phyloP scores from a whole-genome alignment of 2,888 invertebrate species.

The Digitonthophagus gazella region DNA sequence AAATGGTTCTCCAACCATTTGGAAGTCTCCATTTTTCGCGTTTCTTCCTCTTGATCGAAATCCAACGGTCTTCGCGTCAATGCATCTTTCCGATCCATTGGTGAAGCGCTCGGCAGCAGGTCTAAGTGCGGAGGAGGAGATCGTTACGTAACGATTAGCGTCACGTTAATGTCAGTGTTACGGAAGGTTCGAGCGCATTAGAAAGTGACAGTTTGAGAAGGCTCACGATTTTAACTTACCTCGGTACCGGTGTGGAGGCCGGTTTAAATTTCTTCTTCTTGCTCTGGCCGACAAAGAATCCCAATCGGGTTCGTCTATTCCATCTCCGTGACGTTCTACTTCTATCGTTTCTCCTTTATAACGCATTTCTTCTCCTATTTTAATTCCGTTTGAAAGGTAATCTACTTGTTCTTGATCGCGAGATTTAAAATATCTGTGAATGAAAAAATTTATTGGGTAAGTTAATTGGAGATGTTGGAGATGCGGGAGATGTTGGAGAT shows the following conservation, averaged over 20 bases:
- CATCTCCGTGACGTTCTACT: conserved; percentile 69
- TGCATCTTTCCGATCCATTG: conserved; percentile 74
- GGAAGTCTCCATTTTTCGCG: conserved; percentile 83
- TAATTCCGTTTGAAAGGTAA: conserved; percentile 77
- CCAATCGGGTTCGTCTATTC: conserved; percentile 71
- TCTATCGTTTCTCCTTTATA: conserved; percentile 80
- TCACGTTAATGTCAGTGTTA: not conserved
- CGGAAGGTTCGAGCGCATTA: not conserved
- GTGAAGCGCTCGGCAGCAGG: conserved; percentile 35
- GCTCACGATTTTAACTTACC: conserved; percentile 43
- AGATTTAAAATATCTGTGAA: conserved; percentile 66
- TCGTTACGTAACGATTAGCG: conserved; percentile 7
- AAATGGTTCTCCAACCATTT: conserved; percentile 91
- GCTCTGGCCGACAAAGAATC: conserved; percentile 76
- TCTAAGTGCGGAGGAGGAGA: conserved; percentile 18
- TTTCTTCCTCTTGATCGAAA: conserved; percentile 85
- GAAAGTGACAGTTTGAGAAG: conserved; percentile 4
- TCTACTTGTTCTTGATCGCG: conserved; percentile 82
- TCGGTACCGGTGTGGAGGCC: conserved; percentile 52
- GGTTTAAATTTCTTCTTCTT: conserved; percentile 54
- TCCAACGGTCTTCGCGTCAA: conserved; percentile 78
- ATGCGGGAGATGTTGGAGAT: no score
- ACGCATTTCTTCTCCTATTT: conserved; percentile 77
- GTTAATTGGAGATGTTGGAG: no score
- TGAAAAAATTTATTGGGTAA: conserved; percentile 14